Evolutionary conservation across 2,888 invertebrate genomes (phyloP), one percentile per base, ranked within the genome.

Genomic region (Andrena camellia): DNA sequence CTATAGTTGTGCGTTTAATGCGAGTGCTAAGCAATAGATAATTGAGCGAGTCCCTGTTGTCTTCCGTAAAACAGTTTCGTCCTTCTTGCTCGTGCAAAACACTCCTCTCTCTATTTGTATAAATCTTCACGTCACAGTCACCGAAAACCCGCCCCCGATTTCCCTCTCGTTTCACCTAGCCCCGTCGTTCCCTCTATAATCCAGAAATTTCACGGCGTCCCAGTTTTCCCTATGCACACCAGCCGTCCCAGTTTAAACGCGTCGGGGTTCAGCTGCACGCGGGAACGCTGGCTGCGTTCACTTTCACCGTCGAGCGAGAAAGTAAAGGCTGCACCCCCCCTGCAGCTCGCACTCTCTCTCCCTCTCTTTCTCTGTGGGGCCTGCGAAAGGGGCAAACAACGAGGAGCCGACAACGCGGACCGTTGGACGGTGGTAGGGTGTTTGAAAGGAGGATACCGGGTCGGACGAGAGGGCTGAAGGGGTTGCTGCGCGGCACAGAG

Each of bases 351-450:
- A 42, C 69, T 35, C 59, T 42, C 69, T 59, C 69, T 42, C n/a
- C 26, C 57, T 69, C 57, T 35, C 59, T 26, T 35, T 33, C 33
- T 33, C 54, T 52, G 31, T 54, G 78, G 73, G 86, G 79, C 82
- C 81, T 57, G 72, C 74, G 86, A 89, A 88, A 89, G 88, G 90
- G 88, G 87, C 90, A 90, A 91, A 91, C 90, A 91, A 89, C 84
- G 78, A 83, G 83, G 71, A 86, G 83, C 81, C 81, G 82, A 70
- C 77, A 85, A 73, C 78, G 83, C 71, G 73, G 66, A 77, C 69
- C 79, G 81, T 69, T 74, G 79, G 82, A 84, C 79, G 78, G 72
- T 82, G 75, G 78, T 78, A 80, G 86, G 79, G 78, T 75, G 77
- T 86, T 86, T 86, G 86, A 89, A 91, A 89, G 90, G 90, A 89